phyloP scores from a whole-genome alignment of 2,888 invertebrate species.

The Odontomyia ornata region DNA sequence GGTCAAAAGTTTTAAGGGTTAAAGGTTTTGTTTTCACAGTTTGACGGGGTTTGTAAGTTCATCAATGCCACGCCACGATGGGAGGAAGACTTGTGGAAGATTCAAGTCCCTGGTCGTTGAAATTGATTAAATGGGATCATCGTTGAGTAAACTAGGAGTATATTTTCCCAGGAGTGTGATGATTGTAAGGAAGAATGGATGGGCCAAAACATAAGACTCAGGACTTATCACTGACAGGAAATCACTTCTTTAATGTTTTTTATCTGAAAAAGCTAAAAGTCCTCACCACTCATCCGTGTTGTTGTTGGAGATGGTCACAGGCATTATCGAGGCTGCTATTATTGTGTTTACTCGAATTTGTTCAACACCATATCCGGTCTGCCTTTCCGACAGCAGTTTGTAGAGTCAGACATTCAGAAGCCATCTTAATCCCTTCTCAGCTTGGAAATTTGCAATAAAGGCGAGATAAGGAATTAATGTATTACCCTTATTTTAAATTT shows the following conservation, averaged over 20 bases:
- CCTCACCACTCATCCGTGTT: not conserved
- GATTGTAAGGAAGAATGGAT: not conserved
- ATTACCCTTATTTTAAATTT: constrained; percentile 32
- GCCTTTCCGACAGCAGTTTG: not conserved
- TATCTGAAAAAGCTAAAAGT: not conserved
- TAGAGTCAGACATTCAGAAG: not conserved
- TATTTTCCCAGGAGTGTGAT: no score
- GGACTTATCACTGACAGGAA: constrained; percentile 22
- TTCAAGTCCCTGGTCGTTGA: constrained; percentile 9
- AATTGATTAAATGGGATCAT: constrained; percentile 15
- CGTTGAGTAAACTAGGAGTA: not conserved
- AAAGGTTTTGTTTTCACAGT: constrained; percentile 14
- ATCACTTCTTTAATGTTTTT: constrained; percentile 10
- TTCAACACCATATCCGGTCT: not conserved
- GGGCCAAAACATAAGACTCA: not conserved
- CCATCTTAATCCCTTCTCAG: constrained; percentile 22
- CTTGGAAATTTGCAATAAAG: constrained; percentile 31
- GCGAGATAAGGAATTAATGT: constrained; percentile 32
- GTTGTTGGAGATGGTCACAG: no score
- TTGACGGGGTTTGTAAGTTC: constrained; percentile 18
- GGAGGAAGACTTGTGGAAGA: not conserved
- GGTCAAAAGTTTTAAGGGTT: constrained; percentile 7
- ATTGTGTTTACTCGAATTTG: not conserved
- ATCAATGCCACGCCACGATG: not conserved
- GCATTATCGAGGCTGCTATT: not conserved